Evolutionary conservation across 2,888 invertebrate genomes (phyloP).

Genomic region (Macrosiphum euphorbiae): DNA sequence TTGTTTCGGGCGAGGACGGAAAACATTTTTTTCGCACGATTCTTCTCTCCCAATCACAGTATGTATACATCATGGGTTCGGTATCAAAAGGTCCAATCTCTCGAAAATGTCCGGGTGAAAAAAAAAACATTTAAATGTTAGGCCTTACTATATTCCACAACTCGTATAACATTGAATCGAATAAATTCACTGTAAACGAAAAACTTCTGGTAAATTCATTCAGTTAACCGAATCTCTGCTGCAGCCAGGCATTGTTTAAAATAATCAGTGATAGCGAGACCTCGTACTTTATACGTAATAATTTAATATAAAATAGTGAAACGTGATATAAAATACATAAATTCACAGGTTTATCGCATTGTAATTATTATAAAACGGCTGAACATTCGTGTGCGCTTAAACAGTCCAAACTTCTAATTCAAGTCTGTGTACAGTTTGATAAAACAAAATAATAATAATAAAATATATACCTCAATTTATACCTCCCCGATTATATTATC

Average conservation of each 20-base stretch:
- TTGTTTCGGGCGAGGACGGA: background rate
- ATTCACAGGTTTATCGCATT: background rate
- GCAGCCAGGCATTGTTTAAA: background rate
- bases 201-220: background rate
- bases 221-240: background rate
- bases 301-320: background rate
- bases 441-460: background rate
- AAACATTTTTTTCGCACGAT: background rate
- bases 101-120: background rate
- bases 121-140: background rate
- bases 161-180: background rate
- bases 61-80: background rate
- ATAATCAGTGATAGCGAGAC: background rate
- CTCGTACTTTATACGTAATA: background rate
- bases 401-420: background rate
- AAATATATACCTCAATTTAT: background rate
- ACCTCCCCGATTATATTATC: background rate
- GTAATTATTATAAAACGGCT: background rate
- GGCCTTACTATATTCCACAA: background rate
- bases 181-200: background rate
- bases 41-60: background rate
- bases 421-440: background rate
- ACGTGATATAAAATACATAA: background rate
- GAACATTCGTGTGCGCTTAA: background rate
- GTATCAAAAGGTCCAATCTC: conserved; percentile 40